A percentile compares a stretch with the other conserved stretches of the same genome.
These are phyloP conservation scores for Avahi laniger DNA, from an alignment of 2,797 vertebrate genomes.

Conservation along the genomic window DNA sequence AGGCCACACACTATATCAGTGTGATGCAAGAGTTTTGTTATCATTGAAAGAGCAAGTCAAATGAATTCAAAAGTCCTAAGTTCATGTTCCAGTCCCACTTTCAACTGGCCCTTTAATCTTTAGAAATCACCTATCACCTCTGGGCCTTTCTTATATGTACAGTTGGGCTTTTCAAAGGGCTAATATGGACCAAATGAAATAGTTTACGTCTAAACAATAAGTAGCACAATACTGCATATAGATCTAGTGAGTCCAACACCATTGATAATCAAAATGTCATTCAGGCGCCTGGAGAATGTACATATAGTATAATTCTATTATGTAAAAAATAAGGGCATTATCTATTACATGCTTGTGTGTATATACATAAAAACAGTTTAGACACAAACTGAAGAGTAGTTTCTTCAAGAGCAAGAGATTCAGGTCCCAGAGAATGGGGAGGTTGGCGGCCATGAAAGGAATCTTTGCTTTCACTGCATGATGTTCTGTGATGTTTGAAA, in stretches of 20 bases:
- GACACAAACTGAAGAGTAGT: background rate
- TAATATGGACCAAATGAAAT: background rate
- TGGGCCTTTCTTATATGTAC: background rate
- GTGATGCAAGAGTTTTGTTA: background rate
- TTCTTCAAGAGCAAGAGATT: background rate
- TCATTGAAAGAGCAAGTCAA: background rate
- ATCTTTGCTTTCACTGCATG: background rate
- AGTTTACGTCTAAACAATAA: background rate
- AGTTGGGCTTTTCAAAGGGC: background rate
- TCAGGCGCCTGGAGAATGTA: background rate
- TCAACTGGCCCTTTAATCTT: background rate
- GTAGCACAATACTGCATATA: background rate
- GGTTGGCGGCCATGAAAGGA: background rate
- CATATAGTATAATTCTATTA: background rate
- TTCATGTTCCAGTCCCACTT: background rate
- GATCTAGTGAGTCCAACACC: background rate
- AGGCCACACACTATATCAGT: background rate
- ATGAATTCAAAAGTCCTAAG: background rate
- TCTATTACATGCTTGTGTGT: background rate
- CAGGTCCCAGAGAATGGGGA: background rate
- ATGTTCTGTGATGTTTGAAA: background rate
- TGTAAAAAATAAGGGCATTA: background rate
- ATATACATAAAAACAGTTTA: background rate
- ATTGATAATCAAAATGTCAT: background rate
- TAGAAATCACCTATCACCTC: background rate